Evolutionary conservation across 2,888 invertebrate genomes (phyloP).

Genomic region (Lithodes maja): DNA sequence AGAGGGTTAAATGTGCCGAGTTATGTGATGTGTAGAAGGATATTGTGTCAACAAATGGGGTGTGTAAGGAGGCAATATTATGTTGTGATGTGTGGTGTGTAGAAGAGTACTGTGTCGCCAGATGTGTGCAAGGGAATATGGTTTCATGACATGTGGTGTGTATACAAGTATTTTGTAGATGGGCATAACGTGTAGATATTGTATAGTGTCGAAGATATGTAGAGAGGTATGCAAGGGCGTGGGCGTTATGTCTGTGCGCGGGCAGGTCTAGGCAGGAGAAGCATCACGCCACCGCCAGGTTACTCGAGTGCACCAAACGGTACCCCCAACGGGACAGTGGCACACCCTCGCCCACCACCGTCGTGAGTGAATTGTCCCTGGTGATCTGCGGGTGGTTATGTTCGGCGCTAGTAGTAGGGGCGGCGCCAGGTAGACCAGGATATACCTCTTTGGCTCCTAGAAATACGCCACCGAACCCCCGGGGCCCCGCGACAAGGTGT

Average conservation of each 20-base stretch:
- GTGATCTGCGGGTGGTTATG: conserved; percentile 2
- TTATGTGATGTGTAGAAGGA: no score
- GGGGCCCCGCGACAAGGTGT: conserved; percentile 41
- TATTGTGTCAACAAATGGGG: no score
- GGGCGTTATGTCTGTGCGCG: not conserved
- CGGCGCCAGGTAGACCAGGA: not conserved
- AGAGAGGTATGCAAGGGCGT: not conserved
- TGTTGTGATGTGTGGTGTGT: no score
- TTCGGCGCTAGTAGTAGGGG: not conserved
- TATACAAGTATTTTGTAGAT: no score
- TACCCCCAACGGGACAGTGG: conserved; percentile 48
- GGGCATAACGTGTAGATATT: no score
- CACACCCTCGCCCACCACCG: not conserved
- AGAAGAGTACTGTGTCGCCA: no score
- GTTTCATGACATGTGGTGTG: no score
- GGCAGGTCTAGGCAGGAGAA: conserved; percentile 4
- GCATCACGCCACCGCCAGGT: conserved; percentile 41
- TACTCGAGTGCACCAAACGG: conserved; percentile 55
- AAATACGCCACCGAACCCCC: conserved; percentile 33
- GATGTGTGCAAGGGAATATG: no score
- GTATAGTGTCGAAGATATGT: not conserved
- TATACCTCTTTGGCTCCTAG: conserved; percentile 30
- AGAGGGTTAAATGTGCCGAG: no score
- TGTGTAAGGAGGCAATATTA: no score
- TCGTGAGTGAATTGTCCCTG: conserved; percentile 27